These are phyloP conservation scores for Natator depressus DNA, from an alignment of 2,113 vertebrate genomes.

Conservation along the genomic window DNA sequence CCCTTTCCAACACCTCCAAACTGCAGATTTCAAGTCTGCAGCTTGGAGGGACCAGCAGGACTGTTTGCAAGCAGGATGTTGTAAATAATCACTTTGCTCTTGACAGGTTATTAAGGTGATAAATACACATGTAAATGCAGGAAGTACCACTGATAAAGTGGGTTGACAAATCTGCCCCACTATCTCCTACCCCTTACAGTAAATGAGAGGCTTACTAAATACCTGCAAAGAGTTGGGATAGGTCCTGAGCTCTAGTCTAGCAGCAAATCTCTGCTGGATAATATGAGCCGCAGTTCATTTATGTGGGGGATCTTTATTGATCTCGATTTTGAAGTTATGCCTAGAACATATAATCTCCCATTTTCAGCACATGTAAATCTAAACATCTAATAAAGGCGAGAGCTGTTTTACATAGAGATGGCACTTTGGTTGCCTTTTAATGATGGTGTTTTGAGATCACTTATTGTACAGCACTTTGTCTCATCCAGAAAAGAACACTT, in stretches of 20 bases:
- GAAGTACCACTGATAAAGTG: constrained; percentile 51
- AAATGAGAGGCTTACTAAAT: neutral
- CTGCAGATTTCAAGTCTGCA: neutral
- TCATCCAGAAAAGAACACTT: accelerated
- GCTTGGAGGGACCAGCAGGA: neutral
- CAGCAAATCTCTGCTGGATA: neutral
- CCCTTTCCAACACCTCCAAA: neutral
- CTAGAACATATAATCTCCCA: neutral
- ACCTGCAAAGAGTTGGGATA: neutral
- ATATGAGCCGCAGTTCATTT: neutral
- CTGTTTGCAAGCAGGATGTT: neutral
- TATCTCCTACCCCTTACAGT: neutral
- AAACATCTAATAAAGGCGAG: neutral
- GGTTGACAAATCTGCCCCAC: constrained; percentile 59
- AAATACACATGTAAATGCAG: constrained; percentile 66
- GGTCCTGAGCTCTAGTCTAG: neutral
- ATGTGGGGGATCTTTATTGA: neutral
- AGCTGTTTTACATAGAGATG: constrained; percentile 13
- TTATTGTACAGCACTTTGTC: neutral
- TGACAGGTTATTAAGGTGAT: constrained; percentile 29
- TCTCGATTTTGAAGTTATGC: neutral
- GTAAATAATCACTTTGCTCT: constrained; percentile 19
- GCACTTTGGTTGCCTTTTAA: neutral
- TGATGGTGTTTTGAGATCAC: neutral
- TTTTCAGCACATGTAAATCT: neutral